phyloP scores from a whole-genome alignment of 1,140 invertebrate species.

The Meteorus sp. region DNA sequence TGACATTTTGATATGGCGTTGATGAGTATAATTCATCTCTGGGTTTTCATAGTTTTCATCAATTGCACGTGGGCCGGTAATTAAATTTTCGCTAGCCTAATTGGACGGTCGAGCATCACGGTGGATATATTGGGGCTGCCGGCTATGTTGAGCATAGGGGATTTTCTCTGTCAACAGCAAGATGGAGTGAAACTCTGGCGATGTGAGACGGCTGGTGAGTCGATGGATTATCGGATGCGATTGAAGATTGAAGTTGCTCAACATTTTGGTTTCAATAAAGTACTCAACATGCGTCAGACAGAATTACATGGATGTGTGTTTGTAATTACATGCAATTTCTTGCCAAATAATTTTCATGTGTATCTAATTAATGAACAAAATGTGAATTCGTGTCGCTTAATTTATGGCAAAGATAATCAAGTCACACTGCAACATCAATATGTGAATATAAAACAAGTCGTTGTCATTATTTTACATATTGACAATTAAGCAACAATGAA shows the following conservation, averaged over 20 bases:
- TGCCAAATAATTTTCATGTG: no score
- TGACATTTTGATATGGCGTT: background rate
- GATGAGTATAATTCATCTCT: slow-evolving; percentile 18
- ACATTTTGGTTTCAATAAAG: no score
- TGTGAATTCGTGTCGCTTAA: no score
- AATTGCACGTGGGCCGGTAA: slow-evolving; percentile 40
- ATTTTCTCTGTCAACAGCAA: slow-evolving; percentile 58
- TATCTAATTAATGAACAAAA: no score
- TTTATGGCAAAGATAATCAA: no score
- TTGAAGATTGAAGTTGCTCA: slow-evolving; percentile 24
- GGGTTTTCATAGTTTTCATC: slow-evolving; percentile 33
- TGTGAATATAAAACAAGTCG: no score
- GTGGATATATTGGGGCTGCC: slow-evolving; percentile 36
- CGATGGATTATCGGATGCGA: slow-evolving; percentile 47
- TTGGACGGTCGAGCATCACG: slow-evolving; percentile 42
- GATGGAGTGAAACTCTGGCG: slow-evolving; percentile 57
- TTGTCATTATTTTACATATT: no score
- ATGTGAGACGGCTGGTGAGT: slow-evolving; percentile 55
- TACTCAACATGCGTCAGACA: no score
- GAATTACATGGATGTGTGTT: no score
- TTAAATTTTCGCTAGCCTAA: slow-evolving; percentile 55
- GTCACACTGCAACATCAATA: no score
- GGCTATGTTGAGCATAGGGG: slow-evolving; percentile 36
- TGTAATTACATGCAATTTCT: no score
- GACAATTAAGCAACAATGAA: background rate